These are phyloP conservation scores for Hystrix brachyura DNA, from an alignment of 2,113 vertebrate species.

Conservation along the genomic window DNA sequence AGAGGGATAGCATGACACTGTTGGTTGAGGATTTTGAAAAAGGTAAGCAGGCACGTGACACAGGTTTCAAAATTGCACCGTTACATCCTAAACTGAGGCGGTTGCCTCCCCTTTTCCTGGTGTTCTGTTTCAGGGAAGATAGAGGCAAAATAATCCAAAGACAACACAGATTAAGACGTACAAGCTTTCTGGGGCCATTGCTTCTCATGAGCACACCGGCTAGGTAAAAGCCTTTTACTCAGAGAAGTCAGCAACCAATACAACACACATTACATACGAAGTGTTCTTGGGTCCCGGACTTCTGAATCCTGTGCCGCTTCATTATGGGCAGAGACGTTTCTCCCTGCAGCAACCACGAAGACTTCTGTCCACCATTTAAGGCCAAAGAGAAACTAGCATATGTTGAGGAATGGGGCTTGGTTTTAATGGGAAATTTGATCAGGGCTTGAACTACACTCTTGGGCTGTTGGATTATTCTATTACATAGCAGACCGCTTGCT, in stretches of 20 bases:
- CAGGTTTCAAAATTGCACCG: slow-evolving; percentile 3
- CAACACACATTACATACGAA: accelerated
- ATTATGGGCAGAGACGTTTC: neutral
- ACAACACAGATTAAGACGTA: neutral
- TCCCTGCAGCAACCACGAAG: neutral
- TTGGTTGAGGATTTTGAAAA: slow-evolving; percentile 5
- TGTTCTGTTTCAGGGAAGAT: neutral
- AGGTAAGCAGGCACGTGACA: neutral
- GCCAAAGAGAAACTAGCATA: neutral
- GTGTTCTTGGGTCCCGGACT: no score
- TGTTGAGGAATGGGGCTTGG: neutral
- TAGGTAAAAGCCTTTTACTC: neutral
- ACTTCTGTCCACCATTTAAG: neutral
- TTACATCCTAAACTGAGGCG: neutral
- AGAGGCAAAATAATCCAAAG: neutral
- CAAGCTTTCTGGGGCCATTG: neutral
- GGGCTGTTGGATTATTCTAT: neutral
- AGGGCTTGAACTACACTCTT: neutral
- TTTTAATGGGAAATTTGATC: neutral
- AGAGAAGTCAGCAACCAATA: neutral
- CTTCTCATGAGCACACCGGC: no score
- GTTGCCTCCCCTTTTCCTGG: neutral
- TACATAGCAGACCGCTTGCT: neutral
- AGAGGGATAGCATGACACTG: neutral
- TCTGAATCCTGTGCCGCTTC: neutral